phyloP scores from a whole-genome alignment of 2,888 invertebrate genomes.

The Lottia scabra region DNA sequence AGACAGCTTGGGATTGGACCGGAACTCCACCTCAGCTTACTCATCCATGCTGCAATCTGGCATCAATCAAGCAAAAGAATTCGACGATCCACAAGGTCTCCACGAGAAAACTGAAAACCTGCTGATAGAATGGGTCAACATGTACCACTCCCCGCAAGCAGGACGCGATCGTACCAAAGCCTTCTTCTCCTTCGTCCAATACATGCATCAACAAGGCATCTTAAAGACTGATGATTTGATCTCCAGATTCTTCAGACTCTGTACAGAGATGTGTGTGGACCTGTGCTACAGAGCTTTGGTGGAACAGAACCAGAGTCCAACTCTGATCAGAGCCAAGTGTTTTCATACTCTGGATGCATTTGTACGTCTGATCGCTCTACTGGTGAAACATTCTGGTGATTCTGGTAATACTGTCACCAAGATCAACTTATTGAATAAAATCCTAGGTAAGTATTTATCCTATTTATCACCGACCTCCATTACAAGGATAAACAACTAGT shows the following conservation, averaged over 20 bases:
- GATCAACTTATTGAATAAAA: slow-evolving; percentile 95
- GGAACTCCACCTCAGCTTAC: slow-evolving; percentile 76
- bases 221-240: slow-evolving; percentile 97
- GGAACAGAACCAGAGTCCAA: slow-evolving; percentile 76
- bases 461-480: too few species aligned
- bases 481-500: too few species aligned
- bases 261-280: slow-evolving; percentile 96
- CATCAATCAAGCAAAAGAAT: slow-evolving; percentile 86
- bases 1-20: slow-evolving; percentile 80
- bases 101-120: slow-evolving; percentile 95
- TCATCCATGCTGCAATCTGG: slow-evolving; percentile 89
- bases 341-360: slow-evolving; percentile 96
- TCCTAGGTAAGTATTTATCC: slow-evolving; percentile 60
- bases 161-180: slow-evolving; percentile 77
- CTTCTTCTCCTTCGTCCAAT: slow-evolving; percentile 92
- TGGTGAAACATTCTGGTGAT: slow-evolving; percentile 81
- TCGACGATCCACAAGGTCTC: slow-evolving; percentile 92
- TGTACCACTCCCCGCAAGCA: slow-evolving; percentile 80
- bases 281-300: slow-evolving; percentile 87
- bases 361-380: slow-evolving; percentile 89
- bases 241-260: slow-evolving; percentile 95
- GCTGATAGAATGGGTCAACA: slow-evolving; percentile 93
- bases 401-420: slow-evolving; percentile 91
- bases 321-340: slow-evolving; percentile 86
- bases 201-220: slow-evolving; percentile 96